Evolutionary conservation across 2,888 invertebrate species (phyloP), one percentile per base, ranked within the genome.

Genomic region (Agrenia bidenticulata): DNA sequence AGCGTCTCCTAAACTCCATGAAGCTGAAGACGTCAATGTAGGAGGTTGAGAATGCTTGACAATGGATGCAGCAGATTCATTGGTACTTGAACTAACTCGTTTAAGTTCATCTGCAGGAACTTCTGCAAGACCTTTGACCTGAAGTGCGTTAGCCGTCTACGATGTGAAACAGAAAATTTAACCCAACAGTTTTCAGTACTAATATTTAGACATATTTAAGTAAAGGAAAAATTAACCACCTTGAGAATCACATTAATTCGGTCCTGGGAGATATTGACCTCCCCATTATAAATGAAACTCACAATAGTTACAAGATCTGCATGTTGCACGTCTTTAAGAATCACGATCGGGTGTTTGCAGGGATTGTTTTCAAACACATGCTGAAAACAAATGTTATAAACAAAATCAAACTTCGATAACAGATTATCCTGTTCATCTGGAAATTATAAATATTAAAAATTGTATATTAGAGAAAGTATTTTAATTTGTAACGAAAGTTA

Each of bases 201-300:
- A 17, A 17, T 17, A 27, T 13, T 27, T 11, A 5, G 32, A 26
- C 27, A 5, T 55, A 53, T 53, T 53, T 53, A 11, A 53, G 26
- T 15, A 23, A 5, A n/a, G n/a, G n/a, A n/a, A n/a, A n/a, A n/a
- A n/a, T n/a, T n/a, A n/a, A n/a, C 74, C 78, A 83, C 84, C 81
- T 82, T 83, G 64, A 84, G 79, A 73, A 84, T 81, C 49, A 82
- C 81, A 67, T 90, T 90, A 77, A 93, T 81, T 78, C 92, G 90
- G 77, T 92, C 92, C 78, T 92, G 90, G 1, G 92, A 90, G 32
- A 94, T 92, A 80, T 93, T 92, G 7, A 94, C 92, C 83, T 92
- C 92, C 0, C 94, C 94, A 77, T 90, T 90, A 79, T 94, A 94
- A 89, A 94, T 93, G 78, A 93, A 94, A 78, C 76, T 78, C 56